phyloP scores from a whole-genome alignment of 2,797 vertebrate species.

The Poecilia velifera region DNA sequence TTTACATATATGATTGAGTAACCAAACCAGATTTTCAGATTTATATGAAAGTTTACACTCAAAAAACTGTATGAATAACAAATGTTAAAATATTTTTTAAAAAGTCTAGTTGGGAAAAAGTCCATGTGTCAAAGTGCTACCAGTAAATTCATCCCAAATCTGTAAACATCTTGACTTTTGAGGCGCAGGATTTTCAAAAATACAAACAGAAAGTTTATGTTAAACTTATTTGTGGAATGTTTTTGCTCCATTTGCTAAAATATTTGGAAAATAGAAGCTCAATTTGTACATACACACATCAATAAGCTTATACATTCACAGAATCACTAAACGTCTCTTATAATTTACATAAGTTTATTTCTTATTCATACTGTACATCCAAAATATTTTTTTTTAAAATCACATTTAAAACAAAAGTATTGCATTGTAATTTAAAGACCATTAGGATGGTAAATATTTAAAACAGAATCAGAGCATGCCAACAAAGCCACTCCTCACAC shows the following conservation, averaged over 20 bases:
- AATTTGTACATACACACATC: neutral
- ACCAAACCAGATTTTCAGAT: neutral
- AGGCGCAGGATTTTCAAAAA: neutral
- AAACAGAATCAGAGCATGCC: slow-evolving; percentile 64
- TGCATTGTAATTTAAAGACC: slow-evolving; percentile 68
- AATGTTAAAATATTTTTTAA: neutral
- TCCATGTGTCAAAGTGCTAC: neutral
- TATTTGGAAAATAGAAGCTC: neutral
- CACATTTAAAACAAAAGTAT: slow-evolving; percentile 67
- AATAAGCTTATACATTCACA: neutral
- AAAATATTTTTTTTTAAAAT: slow-evolving; percentile 68
- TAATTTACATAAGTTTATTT: slow-evolving; percentile 65
- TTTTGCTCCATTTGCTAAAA: neutral
- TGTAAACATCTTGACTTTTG: neutral
- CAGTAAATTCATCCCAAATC: neutral
- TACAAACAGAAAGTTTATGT: neutral
- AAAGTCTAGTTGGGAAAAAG: neutral
- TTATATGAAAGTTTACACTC: neutral
- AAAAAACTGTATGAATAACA: neutral
- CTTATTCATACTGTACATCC: slow-evolving; percentile 75
- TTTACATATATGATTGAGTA: neutral
- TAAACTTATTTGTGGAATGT: neutral
- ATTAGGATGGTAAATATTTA: slow-evolving; percentile 60
- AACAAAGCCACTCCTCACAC: slow-evolving; percentile 49
- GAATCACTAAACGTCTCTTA: slow-evolving; percentile 29